These are phyloP conservation scores for Microtus ochrogaster DNA, from an alignment of 2,113 vertebrate genomes.

Conservation along the genomic window DNA sequence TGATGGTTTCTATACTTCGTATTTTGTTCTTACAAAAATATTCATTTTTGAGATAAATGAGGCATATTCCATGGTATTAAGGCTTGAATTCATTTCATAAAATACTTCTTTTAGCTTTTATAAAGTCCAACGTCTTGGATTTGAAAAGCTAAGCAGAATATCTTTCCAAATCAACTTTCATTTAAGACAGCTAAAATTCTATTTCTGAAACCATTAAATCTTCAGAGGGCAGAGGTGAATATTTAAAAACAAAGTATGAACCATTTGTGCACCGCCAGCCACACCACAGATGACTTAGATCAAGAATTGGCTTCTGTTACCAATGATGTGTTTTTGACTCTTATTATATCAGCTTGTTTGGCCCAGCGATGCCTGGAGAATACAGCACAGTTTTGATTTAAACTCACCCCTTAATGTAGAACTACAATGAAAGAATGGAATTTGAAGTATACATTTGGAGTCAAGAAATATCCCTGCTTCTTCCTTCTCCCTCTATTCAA, in stretches of 20 bases:
- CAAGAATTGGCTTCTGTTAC: conserved; percentile 31
- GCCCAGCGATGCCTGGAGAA: not conserved
- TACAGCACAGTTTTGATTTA: not conserved
- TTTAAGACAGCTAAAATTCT: conserved; percentile 60
- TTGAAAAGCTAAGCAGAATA: conserved; percentile 28
- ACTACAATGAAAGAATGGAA: not conserved
- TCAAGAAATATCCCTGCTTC: not conserved
- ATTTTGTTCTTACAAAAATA: not conserved
- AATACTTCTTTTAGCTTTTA: conserved; percentile 26
- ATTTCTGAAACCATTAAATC: conserved; percentile 48
- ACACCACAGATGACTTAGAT: conserved; percentile 39
- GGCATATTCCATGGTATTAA: not conserved
- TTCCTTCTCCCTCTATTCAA: not conserved
- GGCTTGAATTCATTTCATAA: conserved; percentile 43
- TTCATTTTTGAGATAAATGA: conserved; percentile 42
- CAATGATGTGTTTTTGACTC: not conserved
- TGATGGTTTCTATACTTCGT: not conserved
- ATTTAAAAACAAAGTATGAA: conserved; percentile 54
- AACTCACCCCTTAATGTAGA: not conserved
- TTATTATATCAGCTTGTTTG: not conserved
- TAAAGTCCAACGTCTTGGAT: conserved; percentile 34
- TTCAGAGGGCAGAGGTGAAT: conserved; percentile 57
- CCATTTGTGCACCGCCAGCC: not conserved
- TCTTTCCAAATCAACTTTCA: conserved; percentile 57
- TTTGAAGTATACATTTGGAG: conserved; percentile 12